phyloP scores from a whole-genome alignment of 1,140 invertebrate species.

The Cotesia chilonis region DNA sequence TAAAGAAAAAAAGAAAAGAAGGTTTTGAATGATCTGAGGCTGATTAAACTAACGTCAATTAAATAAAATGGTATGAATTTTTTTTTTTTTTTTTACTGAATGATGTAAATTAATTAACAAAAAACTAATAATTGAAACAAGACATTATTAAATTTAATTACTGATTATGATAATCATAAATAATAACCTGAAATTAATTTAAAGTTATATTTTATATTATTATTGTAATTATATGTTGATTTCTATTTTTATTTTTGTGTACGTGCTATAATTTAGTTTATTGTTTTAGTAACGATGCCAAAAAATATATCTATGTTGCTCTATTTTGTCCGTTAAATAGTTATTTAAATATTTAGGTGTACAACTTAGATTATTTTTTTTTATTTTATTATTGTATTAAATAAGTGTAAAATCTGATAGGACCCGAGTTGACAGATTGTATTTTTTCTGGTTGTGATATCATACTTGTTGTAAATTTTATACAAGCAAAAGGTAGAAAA shows the following conservation, averaged over 20 bases:
- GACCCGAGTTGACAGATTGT: background rate
- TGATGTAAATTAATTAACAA: too few relatives aligned
- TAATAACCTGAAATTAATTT: background rate
- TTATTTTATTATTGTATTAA: background rate
- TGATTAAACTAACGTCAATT: too few relatives aligned
- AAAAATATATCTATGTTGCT: conserved; percentile 3
- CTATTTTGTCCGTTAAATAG: background rate
- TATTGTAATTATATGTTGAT: background rate
- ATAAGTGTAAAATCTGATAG: background rate
- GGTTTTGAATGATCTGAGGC: too few relatives aligned
- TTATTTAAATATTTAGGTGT: background rate
- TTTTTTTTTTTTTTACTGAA: too few relatives aligned
- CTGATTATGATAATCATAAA: too few relatives aligned
- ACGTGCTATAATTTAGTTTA: conserved; percentile 8
- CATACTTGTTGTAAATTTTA: conserved; percentile 23
- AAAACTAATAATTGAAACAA: too few relatives aligned
- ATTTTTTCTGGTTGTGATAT: conserved; percentile 31
- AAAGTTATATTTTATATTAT: background rate
- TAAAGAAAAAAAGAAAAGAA: too few relatives aligned
- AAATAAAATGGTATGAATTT: too few relatives aligned
- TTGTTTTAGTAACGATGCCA: conserved; percentile 22
- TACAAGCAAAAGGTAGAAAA: conserved; percentile 11
- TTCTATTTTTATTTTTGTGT: background rate
- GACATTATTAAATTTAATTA: too few relatives aligned
- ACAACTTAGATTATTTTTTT: conserved; percentile 12